These are phyloP conservation scores for Chalcis sispes DNA, from an alignment of 2,888 invertebrate genomes.

Conservation along the genomic window DNA sequence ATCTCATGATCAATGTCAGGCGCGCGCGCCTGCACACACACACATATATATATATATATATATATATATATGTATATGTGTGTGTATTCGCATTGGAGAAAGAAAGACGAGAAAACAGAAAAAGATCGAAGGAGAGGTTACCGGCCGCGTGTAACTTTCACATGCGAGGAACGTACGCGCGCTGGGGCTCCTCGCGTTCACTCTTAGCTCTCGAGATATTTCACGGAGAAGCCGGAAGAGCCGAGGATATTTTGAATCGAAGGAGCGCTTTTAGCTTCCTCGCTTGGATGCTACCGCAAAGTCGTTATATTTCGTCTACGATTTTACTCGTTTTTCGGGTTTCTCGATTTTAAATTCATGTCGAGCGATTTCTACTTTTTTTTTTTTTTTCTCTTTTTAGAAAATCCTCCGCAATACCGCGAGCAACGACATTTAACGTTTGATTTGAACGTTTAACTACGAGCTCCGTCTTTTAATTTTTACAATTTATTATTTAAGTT, in stretches of 20 bases:
- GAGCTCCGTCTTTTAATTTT: background rate
- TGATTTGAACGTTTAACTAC: background rate
- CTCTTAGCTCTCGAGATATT: conserved; percentile 15
- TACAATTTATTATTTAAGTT: background rate
- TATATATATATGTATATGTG: no score
- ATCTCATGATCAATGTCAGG: conserved; percentile 61
- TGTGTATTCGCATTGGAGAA: no score
- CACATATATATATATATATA: no score
- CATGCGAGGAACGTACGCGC: conserved; percentile 55
- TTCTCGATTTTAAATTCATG: background rate
- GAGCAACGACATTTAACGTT: background rate
- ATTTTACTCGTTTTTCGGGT: background rate
- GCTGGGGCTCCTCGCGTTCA: no score
- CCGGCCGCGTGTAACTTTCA: conserved; percentile 68
- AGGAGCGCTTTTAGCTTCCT: conserved; percentile 1
- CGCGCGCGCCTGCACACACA: background rate
- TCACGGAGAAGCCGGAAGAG: background rate
- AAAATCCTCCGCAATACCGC: background rate
- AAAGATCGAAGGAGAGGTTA: conserved; percentile 63
- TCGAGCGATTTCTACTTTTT: conserved; percentile 4
- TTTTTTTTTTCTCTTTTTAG: background rate
- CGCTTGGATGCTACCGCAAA: background rate
- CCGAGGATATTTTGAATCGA: background rate
- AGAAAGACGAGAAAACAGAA: conserved; percentile 23
- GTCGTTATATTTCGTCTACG: background rate